Evolutionary conservation across 2,113 vertebrate genomes (phyloP).

Genomic region (Pseudopipra pipra): DNA sequence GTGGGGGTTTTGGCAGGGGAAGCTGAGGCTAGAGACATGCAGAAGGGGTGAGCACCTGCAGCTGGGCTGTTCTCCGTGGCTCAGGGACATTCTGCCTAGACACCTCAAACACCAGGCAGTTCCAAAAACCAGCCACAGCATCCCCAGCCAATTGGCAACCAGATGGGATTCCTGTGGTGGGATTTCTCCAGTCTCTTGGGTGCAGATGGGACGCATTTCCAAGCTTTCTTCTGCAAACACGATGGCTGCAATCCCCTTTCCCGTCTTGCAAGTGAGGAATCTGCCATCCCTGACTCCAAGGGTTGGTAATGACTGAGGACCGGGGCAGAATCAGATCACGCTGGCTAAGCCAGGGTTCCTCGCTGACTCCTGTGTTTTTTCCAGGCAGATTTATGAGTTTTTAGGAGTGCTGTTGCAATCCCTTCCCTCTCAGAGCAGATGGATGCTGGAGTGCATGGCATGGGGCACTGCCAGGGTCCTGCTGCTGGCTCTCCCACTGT

Average conservation of each 20-base stretch:
- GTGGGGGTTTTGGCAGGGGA: neutral
- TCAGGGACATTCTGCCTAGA: rapidly evolving
- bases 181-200: slow-evolving; percentile 9
- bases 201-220: neutral
- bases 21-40: neutral
- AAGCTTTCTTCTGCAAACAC: neutral
- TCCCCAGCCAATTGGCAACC: slow-evolving; percentile 35
- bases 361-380: neutral
- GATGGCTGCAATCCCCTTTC: neutral
- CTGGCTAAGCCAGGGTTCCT: neutral
- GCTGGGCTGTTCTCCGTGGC: neutral
- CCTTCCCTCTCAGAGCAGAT: neutral
- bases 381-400: neutral
- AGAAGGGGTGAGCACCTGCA: slow-evolving; percentile 3
- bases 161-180: slow-evolving; percentile 3
- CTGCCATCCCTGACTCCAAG: neutral
- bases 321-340: neutral
- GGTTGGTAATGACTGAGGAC: neutral
- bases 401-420: neutral
- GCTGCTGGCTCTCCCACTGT: neutral
- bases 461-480: rapidly evolving
- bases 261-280: neutral
- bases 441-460: neutral
- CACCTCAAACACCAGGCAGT: neutral
- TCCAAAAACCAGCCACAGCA: neutral